phyloP scores from a whole-genome alignment of 2,113 vertebrate species.

The Propithecus coquereli region DNA sequence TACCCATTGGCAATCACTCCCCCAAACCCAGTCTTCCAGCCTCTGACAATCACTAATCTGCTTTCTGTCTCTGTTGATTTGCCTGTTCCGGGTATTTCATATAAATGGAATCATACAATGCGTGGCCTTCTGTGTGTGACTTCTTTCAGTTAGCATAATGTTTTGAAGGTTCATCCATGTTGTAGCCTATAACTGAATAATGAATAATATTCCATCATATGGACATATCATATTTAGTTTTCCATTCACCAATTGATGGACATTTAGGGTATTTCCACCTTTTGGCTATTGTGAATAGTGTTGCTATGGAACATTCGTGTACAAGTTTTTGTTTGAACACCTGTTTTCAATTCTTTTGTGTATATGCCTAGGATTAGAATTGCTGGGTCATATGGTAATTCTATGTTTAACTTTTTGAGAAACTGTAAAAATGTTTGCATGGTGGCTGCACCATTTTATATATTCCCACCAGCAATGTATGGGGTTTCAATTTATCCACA shows the following conservation, averaged over 20 bases:
- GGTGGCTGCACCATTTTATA: neutral
- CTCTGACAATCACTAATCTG: neutral
- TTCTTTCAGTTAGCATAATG: slow-evolving; percentile 8
- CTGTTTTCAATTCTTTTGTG: slow-evolving; percentile 49
- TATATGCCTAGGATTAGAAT: slow-evolving; percentile 8
- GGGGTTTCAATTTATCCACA: neutral
- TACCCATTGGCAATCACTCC: neutral
- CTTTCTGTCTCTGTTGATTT: slow-evolving; percentile 38
- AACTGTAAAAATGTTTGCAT: neutral
- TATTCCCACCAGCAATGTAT: neutral
- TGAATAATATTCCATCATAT: neutral
- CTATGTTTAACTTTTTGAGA: neutral
- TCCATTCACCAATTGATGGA: neutral
- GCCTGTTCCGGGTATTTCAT: slow-evolving; percentile 5
- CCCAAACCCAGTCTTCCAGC: neutral
- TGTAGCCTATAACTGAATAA: slow-evolving; percentile 30
- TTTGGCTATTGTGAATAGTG: neutral
- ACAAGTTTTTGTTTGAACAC: slow-evolving; percentile 48
- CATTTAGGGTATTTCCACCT: slow-evolving; percentile 7
- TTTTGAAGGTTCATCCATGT: slow-evolving; percentile 6
- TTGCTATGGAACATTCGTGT: neutral
- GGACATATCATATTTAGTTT: slow-evolving; percentile 11
- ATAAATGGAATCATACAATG: neutral
- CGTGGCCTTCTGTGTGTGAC: neutral
- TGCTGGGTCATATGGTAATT: slow-evolving; percentile 36